Conservation (phyloP, 2,888 invertebrate species). For the Zootermopsis nevadensis region DNA sequence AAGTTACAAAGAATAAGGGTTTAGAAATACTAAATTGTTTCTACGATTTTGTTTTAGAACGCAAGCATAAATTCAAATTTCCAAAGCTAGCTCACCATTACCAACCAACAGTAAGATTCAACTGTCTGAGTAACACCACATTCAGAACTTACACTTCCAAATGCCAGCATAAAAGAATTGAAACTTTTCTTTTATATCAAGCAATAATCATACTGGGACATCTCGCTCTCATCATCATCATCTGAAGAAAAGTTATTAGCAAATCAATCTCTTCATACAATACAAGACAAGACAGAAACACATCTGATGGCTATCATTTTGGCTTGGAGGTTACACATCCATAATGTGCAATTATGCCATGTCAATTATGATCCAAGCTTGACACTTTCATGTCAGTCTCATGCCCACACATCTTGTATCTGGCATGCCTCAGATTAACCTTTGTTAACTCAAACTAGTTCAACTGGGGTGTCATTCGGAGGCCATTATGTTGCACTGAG, state of each 20-base stretch:
- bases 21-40: too few relatives aligned
- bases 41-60: too few relatives aligned
- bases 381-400: slow-evolving; percentile 6
- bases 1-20: too few relatives aligned
- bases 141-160: neutral
- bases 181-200: neutral
- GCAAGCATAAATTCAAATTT: neutral
- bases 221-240: neutral
- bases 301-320: neutral
- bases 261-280: neutral
- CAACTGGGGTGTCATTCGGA: slow-evolving; percentile 17
- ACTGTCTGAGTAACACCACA: neutral
- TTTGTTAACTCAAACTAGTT: neutral
- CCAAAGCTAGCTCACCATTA: neutral
- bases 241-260: neutral
- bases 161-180: neutral
- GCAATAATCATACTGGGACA: neutral
- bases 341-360: slow-evolving; percentile 18
- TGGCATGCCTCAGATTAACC: slow-evolving; percentile 11
- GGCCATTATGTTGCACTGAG: slow-evolving; percentile 19
- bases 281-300: slow-evolving; percentile 15
- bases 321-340: neutral
- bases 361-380: neutral
- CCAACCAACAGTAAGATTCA: neutral
- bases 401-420: slow-evolving; percentile 28